These are phyloP conservation scores for Hypsopygia costalis DNA, from an alignment of 2,888 invertebrate species.

Conservation along the genomic window DNA sequence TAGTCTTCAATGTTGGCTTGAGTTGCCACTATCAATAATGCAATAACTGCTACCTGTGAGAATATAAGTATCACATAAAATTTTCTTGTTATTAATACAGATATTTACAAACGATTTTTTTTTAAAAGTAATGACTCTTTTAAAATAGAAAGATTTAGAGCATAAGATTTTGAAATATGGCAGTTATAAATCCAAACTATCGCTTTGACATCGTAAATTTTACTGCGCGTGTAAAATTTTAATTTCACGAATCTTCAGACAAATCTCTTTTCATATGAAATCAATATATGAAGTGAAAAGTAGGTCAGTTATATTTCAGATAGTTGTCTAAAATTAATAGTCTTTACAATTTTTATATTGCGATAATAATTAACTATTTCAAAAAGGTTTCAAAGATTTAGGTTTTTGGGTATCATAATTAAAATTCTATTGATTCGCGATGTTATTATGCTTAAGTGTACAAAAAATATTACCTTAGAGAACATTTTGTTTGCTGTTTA, in stretches of 20 bases:
- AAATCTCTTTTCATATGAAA: background rate
- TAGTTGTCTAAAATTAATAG: too few species aligned
- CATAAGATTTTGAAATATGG: background rate
- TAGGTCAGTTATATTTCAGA: too few species aligned
- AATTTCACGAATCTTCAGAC: background rate
- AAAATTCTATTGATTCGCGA: constrained; percentile 1
- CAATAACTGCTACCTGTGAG: constrained; percentile 49
- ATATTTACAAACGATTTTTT: too few species aligned
- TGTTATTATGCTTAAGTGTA: background rate
- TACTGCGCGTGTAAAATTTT: background rate
- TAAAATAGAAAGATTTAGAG: background rate
- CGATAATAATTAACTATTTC: too few species aligned
- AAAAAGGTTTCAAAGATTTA: too few species aligned
- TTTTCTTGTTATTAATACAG: too few species aligned
- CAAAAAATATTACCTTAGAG: constrained; percentile 37
- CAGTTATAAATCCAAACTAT: background rate
- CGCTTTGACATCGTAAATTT: background rate
- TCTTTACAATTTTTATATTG: too few species aligned
- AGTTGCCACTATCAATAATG: constrained; percentile 42
- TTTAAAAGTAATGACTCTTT: too few species aligned
- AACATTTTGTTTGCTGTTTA: constrained; percentile 44
- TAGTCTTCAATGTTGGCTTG: constrained; percentile 30
- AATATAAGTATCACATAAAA: constrained; percentile 15
- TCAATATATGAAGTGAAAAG: too few species aligned
- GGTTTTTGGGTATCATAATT: constrained; percentile 1